phyloP scores from a whole-genome alignment of 1,140 invertebrate genomes.

The Bombus sylvicola region DNA sequence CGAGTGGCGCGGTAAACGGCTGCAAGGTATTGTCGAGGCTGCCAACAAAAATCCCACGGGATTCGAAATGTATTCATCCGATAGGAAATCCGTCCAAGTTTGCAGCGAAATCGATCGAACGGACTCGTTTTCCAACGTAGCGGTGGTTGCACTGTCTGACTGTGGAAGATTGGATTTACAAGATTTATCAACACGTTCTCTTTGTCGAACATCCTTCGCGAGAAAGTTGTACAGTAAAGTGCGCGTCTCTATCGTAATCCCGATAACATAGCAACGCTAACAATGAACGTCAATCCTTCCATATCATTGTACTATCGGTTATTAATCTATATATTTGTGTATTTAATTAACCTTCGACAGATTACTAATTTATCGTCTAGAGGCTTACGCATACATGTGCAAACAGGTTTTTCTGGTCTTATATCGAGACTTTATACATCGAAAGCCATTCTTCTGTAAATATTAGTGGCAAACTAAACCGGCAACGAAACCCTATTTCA shows the following conservation, averaged over 20 bases:
- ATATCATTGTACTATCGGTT: no score
- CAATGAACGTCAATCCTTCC: no score
- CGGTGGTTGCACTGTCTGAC: conserved; percentile 3
- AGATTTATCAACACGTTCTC: conserved; percentile 42
- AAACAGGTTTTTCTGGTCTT: background rate
- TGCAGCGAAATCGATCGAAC: conserved; percentile 34
- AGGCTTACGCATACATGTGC: background rate
- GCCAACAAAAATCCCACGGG: conserved; percentile 25
- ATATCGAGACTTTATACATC: no score
- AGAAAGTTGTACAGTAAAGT: background rate
- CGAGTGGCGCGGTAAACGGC: background rate
- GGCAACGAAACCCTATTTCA: background rate
- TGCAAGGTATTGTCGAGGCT: conserved; percentile 15
- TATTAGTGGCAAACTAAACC: background rate
- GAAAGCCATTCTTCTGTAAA: no score
- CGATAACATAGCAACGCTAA: background rate
- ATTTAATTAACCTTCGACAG: background rate
- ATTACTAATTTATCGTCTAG: background rate
- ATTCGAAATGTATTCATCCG: conserved; percentile 36
- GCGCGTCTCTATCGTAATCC: background rate
- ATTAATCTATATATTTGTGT: background rate
- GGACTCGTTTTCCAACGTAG: conserved; percentile 18
- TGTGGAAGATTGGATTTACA: conserved; percentile 55
- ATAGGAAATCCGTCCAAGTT: conserved; percentile 29
- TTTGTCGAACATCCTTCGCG: background rate